Percentiles rank a stretch among this genome's conserved stretches.
phyloP scores from a whole-genome alignment of 30 jellyfish, hydroid and myxozoan genomes.

The Phacellophora camtschatica region DNA sequence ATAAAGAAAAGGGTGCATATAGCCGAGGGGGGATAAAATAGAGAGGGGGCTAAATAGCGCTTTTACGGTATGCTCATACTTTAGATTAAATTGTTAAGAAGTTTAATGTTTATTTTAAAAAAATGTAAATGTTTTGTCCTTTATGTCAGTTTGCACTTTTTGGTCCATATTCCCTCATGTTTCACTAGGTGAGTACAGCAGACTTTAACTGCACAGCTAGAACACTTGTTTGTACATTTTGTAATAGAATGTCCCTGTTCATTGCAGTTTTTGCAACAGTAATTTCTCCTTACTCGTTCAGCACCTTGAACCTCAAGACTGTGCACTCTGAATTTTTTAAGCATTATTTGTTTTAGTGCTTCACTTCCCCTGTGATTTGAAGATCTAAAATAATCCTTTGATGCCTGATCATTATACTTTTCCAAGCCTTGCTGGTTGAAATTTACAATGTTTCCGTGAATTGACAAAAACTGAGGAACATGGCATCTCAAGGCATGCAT shows the following conservation, averaged over 20 bases:
- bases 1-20: too few species aligned
- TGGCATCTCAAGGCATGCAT: slow-evolving; percentile 41
- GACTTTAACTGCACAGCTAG: neutral
- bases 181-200: slow-evolving; percentile 11
- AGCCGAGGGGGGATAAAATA: too few species aligned
- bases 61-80: too few species aligned
- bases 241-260: slow-evolving; percentile 1
- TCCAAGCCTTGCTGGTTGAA: slow-evolving; percentile 38
- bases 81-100: neutral
- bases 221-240: slow-evolving; percentile 28
- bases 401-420: slow-evolving; percentile 3
- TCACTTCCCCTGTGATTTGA: slow-evolving; percentile 21
- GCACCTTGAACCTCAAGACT: slow-evolving; percentile 17
- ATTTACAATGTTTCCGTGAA: neutral
- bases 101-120: neutral
- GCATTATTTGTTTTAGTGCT: slow-evolving; percentile 32
- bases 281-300: neutral
- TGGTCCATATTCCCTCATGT: slow-evolving; percentile 17
- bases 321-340: slow-evolving; percentile 7
- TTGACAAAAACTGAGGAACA: slow-evolving; percentile 8
- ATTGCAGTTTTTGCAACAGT: slow-evolving; percentile 35
- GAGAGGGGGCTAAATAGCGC: too few species aligned
- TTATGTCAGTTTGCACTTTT: neutral
- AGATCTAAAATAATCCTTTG: slow-evolving; percentile 34
- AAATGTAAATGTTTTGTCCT: too few species aligned